A percentile compares a stretch with the other conserved stretches of the same genome.
Conservation (phyloP, 2,888 invertebrate genomes). For the Orchesella flavescens region DNA sequence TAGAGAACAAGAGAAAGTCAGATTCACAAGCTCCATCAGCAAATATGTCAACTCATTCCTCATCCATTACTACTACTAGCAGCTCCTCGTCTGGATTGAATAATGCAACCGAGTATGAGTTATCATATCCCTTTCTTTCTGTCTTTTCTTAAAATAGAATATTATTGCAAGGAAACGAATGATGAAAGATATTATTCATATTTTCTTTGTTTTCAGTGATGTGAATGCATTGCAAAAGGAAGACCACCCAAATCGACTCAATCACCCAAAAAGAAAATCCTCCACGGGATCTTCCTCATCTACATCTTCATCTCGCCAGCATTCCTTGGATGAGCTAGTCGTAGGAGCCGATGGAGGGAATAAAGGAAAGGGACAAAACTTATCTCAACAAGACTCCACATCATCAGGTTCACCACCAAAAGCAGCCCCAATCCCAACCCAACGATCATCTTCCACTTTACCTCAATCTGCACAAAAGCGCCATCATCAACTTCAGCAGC, state of each 20-base stretch:
- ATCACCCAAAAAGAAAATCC: neutral
- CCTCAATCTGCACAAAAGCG: constrained; percentile 34
- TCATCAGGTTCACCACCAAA: neutral
- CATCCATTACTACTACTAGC: constrained; percentile 34
- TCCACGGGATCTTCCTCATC: constrained; percentile 50
- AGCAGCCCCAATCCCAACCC: neutral
- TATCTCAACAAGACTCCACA: neutral
- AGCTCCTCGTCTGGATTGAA: constrained; percentile 28
- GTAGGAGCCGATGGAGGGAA: neutral
- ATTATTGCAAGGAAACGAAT: neutral
- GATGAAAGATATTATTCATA: neutral
- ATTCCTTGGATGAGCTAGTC: constrained; percentile 38
- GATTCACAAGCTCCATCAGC: constrained; percentile 53
- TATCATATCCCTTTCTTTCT: neutral
- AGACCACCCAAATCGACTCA: neutral
- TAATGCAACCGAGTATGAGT: constrained; percentile 38
- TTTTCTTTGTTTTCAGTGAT: neutral
- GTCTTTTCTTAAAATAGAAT: neutral
- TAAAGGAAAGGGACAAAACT: constrained; percentile 26
- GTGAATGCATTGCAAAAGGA: neutral
- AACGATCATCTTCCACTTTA: constrained; percentile 24
- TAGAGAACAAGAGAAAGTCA: constrained; percentile 10
- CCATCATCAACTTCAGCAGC: constrained; percentile 46
- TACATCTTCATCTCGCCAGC: constrained; percentile 20
- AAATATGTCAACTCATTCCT: constrained; percentile 53